Percentiles rank a stretch among this genome's conserved stretches.
phyloP scores from a whole-genome alignment of 2,888 invertebrate genomes.

The Xanthia togata region DNA sequence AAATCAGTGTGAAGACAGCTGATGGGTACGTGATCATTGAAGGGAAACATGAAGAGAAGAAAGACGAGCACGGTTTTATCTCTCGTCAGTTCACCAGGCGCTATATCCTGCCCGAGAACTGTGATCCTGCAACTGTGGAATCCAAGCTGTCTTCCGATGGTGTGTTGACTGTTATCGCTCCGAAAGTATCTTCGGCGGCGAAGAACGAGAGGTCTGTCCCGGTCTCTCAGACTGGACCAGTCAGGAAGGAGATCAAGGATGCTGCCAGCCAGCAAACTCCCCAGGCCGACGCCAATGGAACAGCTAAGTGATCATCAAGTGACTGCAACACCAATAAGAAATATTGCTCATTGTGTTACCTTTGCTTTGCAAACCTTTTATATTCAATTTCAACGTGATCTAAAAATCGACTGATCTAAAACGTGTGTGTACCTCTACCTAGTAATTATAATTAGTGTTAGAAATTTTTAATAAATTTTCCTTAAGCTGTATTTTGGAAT shows the following conservation, averaged over 20 bases:
- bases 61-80: constrained; percentile 93
- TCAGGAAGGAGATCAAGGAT: constrained; percentile 84
- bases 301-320: constrained; percentile 52
- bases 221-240: constrained; percentile 90
- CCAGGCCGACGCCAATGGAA: constrained; percentile 65
- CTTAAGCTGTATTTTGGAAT: constrained; percentile 29
- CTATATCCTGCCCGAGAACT: constrained; percentile 93
- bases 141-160: constrained; percentile 94
- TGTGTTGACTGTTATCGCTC: constrained; percentile 92
- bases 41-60: constrained; percentile 94
- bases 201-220: constrained; percentile 88
- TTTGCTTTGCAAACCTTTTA: constrained; percentile 39
- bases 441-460: constrained; percentile 28
- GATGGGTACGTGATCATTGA: constrained; percentile 93
- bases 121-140: constrained; percentile 92
- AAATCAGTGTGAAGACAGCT: constrained; percentile 93
- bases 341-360: constrained; percentile 35
- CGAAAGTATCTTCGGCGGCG: constrained; percentile 73
- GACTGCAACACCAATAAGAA: constrained; percentile 7
- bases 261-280: constrained; percentile 71
- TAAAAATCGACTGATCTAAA: constrained; percentile 26
- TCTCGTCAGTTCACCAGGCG: constrained; percentile 93
- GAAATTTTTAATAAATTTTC: constrained; percentile 51
- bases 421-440: constrained; percentile 18
- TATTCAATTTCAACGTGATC: constrained; percentile 28